Evolutionary conservation across 2,888 invertebrate species (phyloP), one percentile per base, ranked within the genome.

Genomic region (Girardia tigrina): DNA sequence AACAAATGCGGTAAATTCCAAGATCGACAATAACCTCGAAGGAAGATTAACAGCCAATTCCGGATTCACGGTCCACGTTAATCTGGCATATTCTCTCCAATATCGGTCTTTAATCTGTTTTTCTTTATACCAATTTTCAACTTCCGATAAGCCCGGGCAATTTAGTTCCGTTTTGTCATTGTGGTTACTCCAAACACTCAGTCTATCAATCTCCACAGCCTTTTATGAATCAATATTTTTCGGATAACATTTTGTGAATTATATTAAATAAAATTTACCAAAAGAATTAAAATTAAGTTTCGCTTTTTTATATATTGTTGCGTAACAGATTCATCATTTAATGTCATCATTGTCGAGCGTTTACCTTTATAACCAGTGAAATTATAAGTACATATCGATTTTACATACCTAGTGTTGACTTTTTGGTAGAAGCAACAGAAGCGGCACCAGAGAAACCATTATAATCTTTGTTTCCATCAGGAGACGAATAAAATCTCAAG

Each of bases 41-140:
- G 95, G 93, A 79, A 98, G 83, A 81, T 90, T 92, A 28, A 94
- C 90, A 0, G 95, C 95, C 36, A 99, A 85, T 0, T 89, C 88
- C 0, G 98, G 97, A 79, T 92, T 93, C 71, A 97, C 92, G 78
- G 94, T 91, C 98, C 98, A 99, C 0, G 97, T 94, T 0, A 95
- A 86, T 70, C 91, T 88, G 0, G 91, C 90, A 80, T 90, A 90
- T 81, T 97, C 97, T 16, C 90, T 79, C 82, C 85, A 83, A 73
- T 84, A 82, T 76, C 84, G 84, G 78, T 84, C 84, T 29, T 84
- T 82, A 80, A 91, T 89, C 12, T 79, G 79, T 29, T 90, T 89
- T 80, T 92, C 91, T n/a, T 89, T 89, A 16, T 91, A 88, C 94
- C 94, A 95, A 27, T 91, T 90, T 0, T 90, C 89, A 0, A 82